Base-by-base conservation (phyloP, 2,888 invertebrate genomes). In the Acanthoscelides obtectus region DNA sequence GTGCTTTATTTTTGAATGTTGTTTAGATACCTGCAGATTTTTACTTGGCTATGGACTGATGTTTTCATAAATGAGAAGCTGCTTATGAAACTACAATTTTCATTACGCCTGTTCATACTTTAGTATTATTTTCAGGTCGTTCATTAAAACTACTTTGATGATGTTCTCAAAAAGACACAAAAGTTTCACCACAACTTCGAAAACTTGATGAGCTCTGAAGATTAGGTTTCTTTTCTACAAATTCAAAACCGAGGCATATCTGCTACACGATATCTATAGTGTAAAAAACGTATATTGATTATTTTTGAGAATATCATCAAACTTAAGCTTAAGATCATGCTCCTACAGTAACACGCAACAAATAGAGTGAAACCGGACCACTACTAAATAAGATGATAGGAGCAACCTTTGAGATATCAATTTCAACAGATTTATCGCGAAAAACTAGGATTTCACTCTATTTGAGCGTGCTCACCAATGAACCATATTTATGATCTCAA, bases 1-100 rank as follows among this genome's bases (percentile, higher is more conserved):
- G 84, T 84, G 85, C 84, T 84, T 84, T 84, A 82, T 83, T 84
- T 83, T 79, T 79, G 79, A 82, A 79, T 83, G 81, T 82, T 84
- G 80, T 80, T 82, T 81, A 82, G 80, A 80, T 80, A 83, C 84
- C 84, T 84, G 85, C 85, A 85, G 85, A 85, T 85, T 85, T 82
- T 84, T 81, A 85, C 85, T 85, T 85, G 84, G 80, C 81, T 81
- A 80, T 79, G 81, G 80, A 77, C 78, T 78, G 79, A 73, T 73
- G 77, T 77, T 78, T 78, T 78, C 70, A 77, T 77, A 78, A 74
- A 73, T 77, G 75, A 77, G 79, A 76, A 78, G 77, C 74, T 72
- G 21, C 21, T 17, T 20, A 66, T 66, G 66, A 17, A 17, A 3
- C 45, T 1, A 6, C 12, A 6, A 12, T 12, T 45, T 45, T 45